Conservation (phyloP, 2,888 invertebrate genomes). For the Polylopha cassiicola region DNA sequence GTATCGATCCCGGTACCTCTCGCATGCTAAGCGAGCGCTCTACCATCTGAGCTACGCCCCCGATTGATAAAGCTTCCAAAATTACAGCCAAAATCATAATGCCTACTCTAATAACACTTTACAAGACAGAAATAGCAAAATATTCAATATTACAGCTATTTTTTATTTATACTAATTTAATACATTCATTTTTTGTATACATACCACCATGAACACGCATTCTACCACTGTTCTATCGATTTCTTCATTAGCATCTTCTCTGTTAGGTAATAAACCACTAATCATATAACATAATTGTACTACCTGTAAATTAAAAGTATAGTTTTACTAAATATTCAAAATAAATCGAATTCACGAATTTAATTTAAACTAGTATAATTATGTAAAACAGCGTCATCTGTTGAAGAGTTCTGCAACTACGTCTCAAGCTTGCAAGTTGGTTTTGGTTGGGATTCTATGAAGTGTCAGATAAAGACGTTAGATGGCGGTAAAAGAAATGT, state of each 20-base stretch:
- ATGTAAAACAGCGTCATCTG: conserved; percentile 7
- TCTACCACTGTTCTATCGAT: conserved; percentile 79
- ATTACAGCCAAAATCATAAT: too few species aligned
- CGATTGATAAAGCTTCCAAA: conserved; percentile 20
- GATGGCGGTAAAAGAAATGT: not conserved
- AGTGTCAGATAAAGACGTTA: not conserved
- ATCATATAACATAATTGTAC: conserved; percentile 89
- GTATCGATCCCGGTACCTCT: conserved; percentile 78
- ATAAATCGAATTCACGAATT: not conserved
- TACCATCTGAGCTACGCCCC: conserved; percentile 71
- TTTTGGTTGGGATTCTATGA: not conserved
- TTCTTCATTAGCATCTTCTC: conserved; percentile 65
- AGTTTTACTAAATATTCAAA: not conserved
- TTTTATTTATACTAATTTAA: too few species aligned
- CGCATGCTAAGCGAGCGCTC: conserved; percentile 73
- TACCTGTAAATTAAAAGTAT: conserved; percentile 66
- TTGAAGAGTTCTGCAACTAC: not conserved
- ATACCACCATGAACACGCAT: conserved; percentile 81
- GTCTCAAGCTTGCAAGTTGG: not conserved
- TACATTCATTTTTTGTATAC: conserved; percentile 28
- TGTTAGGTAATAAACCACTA: conserved; percentile 81
- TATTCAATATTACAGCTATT: too few species aligned
- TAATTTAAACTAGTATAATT: too few species aligned
- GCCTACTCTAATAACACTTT: too few species aligned
- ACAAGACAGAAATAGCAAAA: too few species aligned